Evolutionary conservation across 1,140 invertebrate species (phyloP), one percentile per base, ranked within the genome.

Genomic region (Polyergus mexicanus): DNA sequence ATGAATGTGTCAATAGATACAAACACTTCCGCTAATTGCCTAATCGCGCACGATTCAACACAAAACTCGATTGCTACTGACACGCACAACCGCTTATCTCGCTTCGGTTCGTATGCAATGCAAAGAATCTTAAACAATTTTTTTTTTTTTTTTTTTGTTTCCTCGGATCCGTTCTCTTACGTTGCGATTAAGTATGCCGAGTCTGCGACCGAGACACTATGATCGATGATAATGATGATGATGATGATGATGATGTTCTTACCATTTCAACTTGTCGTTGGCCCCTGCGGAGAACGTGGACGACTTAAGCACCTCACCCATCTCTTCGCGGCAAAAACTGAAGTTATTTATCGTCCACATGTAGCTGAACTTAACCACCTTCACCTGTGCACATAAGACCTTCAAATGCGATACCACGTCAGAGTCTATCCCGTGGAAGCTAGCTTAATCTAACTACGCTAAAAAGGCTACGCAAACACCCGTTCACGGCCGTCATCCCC

Each of bases 341-440:
- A 99, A 99, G 97, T 99, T 99, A 95, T 99, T 99, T 96, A 99
- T 99, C 93, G 99, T 99, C 99, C 99, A 99, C 98, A 99, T 99
- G 95, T 99, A 99, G 96, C 98, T 99, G 96, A 99, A 99, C 96
- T 99, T 99, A 84, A 99, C 98, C 95, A 99, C 99, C 97, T 99
- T 99, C 92, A 99, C 99, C 98, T 99, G 97, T 88, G 92, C 91
- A 94, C 83, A 93, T 80, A 94, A 93, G 89, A 94, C 91, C 92
- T 94, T 94, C 89, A 92, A 94, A 93, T 94, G 91, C 89, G 83
- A 93, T 88, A 93, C 87, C 88, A 93, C 90, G 86, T 93, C 92
- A 93, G 92, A 93, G 78, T 91, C 22, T 80, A 88, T 92, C 81
- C 75, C 88, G 86, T 92, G 62, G 86, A 92, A 85, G 77, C 88